Evolutionary conservation across 2,113 vertebrate species (phyloP).

Genomic region (Hemicordylus capensis): DNA sequence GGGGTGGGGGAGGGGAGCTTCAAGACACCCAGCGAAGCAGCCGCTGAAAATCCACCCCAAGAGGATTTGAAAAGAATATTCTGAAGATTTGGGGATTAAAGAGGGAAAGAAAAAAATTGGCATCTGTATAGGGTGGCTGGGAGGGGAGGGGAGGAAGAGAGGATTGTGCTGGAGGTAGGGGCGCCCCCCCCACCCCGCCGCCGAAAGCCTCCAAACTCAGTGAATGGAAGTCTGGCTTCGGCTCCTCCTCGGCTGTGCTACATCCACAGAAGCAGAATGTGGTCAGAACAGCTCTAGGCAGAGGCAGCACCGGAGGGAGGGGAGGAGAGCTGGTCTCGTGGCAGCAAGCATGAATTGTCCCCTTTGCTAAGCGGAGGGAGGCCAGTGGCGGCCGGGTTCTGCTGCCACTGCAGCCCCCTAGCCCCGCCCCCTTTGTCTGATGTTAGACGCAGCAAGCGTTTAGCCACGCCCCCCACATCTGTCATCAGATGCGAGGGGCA

Average conservation of each 20-base stretch:
- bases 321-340: too few species aligned
- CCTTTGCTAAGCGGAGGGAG: too few species aligned
- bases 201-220: too few species aligned
- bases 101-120: not conserved
- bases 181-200: too few species aligned
- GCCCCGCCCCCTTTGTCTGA: too few species aligned
- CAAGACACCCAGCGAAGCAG: constrained; percentile 1
- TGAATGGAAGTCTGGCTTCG: not conserved
- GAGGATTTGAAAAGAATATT: constrained; percentile 44
- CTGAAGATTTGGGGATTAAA: constrained; percentile 35
- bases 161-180: not conserved
- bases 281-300: not conserved
- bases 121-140: not conserved
- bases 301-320: too few species aligned
- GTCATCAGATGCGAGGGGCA: too few species aligned
- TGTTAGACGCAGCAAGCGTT: too few species aligned
- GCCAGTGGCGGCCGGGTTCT: too few species aligned
- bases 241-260: not conserved
- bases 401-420: too few species aligned
- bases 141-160: not conserved
- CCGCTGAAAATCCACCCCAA: constrained; percentile 15
- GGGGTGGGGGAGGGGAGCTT: not conserved
- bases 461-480: too few species aligned
- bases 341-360: too few species aligned
- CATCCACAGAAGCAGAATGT: not conserved